Conservation (phyloP, 2,888 invertebrate species). For the Lithosia quadra region DNA sequence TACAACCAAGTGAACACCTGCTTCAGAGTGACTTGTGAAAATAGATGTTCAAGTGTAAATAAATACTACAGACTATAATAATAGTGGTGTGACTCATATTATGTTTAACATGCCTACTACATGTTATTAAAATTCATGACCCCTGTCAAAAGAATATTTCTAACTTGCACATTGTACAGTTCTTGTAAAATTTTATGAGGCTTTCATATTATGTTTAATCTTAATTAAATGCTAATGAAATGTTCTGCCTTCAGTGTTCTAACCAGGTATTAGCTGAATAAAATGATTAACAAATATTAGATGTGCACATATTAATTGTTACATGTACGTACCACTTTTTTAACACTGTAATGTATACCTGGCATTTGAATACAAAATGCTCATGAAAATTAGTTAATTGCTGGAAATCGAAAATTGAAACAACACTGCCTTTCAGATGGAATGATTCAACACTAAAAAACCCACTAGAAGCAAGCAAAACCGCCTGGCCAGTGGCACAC, state of each 20-base stretch:
- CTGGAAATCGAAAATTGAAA: background rate
- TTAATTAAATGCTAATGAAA: background rate
- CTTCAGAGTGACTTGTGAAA: background rate
- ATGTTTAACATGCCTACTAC: background rate
- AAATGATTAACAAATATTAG: background rate
- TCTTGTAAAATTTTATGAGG: background rate
- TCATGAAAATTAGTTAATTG: too few relatives aligned
- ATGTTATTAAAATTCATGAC: background rate
- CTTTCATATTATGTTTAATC: background rate
- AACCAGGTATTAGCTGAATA: background rate
- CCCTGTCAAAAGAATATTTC: background rate
- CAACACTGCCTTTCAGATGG: conserved; percentile 84
- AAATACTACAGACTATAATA: background rate
- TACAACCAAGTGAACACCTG: background rate
- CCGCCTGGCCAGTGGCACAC: conserved; percentile 94
- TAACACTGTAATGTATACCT: background rate
- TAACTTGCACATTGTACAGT: background rate
- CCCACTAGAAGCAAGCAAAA: conserved; percentile 88
- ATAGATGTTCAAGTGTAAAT: background rate
- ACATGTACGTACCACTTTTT: too few relatives aligned
- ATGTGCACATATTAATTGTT: background rate
- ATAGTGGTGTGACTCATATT: too few relatives aligned
- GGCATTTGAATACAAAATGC: too few relatives aligned
- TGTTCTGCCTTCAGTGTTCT: background rate
- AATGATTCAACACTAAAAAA: conserved; percentile 88